Base-by-base conservation (phyloP, 2,888 invertebrate species). In the Macrophya alboannulata region DNA sequence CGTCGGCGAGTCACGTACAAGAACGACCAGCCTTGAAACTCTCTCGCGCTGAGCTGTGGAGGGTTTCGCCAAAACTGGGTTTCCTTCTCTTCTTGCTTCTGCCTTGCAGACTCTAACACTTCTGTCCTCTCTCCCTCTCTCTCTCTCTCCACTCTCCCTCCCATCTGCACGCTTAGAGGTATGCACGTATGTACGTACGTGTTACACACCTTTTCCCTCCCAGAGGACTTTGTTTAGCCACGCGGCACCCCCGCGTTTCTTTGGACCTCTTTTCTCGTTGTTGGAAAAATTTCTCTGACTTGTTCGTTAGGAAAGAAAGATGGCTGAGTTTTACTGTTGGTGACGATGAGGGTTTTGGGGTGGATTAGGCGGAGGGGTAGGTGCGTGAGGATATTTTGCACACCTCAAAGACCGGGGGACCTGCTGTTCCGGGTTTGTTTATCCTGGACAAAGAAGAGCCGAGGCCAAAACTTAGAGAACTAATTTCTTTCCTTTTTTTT, bases 21-120 rank as follows among this genome's bases (percentile, higher is more conserved):
- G 77, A 77, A 62, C 40, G 62, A 59, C 81, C 81, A 81, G 81
- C 81, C 81, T 81, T 81, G 81, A 59, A 81, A 81, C 81, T 81
- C 81, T 77, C 55, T 21, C 21, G 37, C 21, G 43, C 45, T 21
- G n/a, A 21, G 21, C 45, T 45, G 15, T 43, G 43, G 8, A 9
- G 74, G 21, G 25, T 81, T 62, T 62, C 62, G 17, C 81, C 59
- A 62, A 81, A 81, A 81, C 59, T 62, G 59, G 62, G 40, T 21
- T 43, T 43, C 72, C 37, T 43, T 21, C 51, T 59, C 59, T 59
- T 31, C 51, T 51, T n/a, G 17, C 12, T n/a, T 72, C 17, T 37
- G 10, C 59, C 51, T 37, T 17, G 62, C 43, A 15, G 31, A 15
- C 6, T 25, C 21, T 17, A 51, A 31, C 31, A 31, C 31, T 25